These are phyloP conservation scores for Gari tellinella DNA, from an alignment of 2,888 invertebrate species.

Conservation along the genomic window DNA sequence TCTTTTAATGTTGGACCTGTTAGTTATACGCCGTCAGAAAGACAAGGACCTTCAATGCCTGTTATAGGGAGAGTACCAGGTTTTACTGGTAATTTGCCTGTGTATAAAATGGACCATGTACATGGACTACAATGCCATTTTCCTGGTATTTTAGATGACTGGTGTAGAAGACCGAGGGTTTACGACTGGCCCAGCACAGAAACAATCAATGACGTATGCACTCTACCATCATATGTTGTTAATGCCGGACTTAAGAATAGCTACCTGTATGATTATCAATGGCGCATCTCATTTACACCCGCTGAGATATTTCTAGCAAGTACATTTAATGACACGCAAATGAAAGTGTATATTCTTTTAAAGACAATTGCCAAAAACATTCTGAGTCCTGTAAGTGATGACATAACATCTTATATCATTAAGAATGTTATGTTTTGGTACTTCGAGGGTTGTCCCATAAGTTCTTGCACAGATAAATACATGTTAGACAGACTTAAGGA, in stretches of 20 bases:
- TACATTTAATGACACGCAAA: conserved; percentile 21
- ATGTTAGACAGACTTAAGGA: conserved; percentile 10
- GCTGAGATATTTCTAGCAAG: conserved; percentile 17
- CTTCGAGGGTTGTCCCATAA: not conserved
- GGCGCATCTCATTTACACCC: conserved; percentile 25
- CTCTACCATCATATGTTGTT: conserved; percentile 9
- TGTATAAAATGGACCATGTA: conserved; percentile 10
- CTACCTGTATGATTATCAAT: conserved; percentile 7
- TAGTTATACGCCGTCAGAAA: conserved; percentile 5
- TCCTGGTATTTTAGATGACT: conserved; percentile 1
- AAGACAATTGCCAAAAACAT: conserved; percentile 13
- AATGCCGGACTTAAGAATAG: conserved; percentile 13
- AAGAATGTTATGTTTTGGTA: conserved; percentile 28
- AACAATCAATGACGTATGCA: not conserved
- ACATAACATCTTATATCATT: conserved; percentile 21
- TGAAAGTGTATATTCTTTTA: conserved; percentile 17
- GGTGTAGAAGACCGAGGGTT: conserved; percentile 9
- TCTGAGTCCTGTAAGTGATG: not conserved
- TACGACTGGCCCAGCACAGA: conserved; percentile 23
- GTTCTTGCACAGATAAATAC: not conserved
- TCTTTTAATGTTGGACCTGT: conserved; percentile 7
- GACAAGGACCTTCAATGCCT: conserved; percentile 20
- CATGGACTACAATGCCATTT: conserved; percentile 8
- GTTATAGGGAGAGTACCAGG: not conserved
- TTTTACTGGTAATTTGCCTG: not conserved